A percentile compares a stretch with the other conserved stretches of the same genome.
Conservation (phyloP, 1,140 invertebrate genomes). For the Paracyclopina nana region DNA sequence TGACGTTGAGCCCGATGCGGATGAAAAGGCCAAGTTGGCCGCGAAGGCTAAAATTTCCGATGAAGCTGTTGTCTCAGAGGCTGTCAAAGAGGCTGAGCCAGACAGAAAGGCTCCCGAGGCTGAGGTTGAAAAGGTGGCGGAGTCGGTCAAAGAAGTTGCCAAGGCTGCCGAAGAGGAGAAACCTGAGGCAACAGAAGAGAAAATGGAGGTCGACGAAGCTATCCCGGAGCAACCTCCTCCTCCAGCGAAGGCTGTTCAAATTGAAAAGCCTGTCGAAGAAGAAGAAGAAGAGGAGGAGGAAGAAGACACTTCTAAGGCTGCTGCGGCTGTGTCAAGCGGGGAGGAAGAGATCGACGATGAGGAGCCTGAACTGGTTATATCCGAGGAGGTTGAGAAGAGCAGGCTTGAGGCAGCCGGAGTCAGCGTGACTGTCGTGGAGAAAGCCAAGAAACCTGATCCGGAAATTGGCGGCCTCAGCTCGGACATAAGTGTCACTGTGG, state of each 20-base stretch:
- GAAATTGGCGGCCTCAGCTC: not conserved
- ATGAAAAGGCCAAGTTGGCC: no score
- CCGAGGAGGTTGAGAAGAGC: conserved; percentile 8
- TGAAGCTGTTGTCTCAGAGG: conserved; percentile 4
- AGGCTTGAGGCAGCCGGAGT: not conserved
- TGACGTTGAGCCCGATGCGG: conserved; percentile 17
- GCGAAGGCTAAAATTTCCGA: not conserved
- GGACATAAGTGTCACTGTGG: conserved; percentile 15
- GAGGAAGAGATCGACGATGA: conserved; percentile 18
- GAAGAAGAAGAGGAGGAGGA: not conserved
- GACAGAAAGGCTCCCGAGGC: not conserved
- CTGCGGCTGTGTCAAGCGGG: conserved; percentile 21
- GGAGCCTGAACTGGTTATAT: conserved; percentile 1
- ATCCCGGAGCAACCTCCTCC: conserved; percentile 14
- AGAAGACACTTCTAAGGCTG: conserved; percentile 12
- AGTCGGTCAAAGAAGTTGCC: not conserved
- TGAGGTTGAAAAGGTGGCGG: conserved; percentile 9
- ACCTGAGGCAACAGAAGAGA: conserved; percentile 16
- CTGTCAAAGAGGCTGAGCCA: not conserved
- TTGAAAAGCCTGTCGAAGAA: no score
- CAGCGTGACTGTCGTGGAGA: not conserved
- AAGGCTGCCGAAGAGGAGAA: conserved; percentile 14
- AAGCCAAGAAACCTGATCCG: not conserved
- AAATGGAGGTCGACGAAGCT: conserved; percentile 17
- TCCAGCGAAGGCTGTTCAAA: not conserved